Base-by-base conservation (phyloP, 2,888 invertebrate genomes). In the Trachelus tabidus region DNA sequence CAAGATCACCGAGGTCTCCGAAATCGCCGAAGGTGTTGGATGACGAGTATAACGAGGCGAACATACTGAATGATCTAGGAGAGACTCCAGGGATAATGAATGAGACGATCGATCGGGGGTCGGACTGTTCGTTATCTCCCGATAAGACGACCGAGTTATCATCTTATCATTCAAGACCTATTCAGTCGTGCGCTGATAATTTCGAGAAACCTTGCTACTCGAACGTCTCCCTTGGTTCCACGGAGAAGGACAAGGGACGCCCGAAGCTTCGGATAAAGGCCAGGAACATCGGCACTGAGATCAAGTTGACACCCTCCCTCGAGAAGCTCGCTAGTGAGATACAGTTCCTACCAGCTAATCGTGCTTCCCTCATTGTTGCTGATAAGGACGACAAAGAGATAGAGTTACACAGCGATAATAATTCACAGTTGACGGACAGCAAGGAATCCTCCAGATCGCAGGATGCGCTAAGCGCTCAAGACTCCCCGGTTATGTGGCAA, bases 321-420 rank as follows among this genome's bases (percentile, higher is more conserved):
- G 90, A 90, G 73, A 89, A 90, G 76, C 81, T 91, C 34, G 90
- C 90, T 0, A 88, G 85, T 75, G 89, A 91, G 80, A 90, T 91
- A 68, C 86, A 89, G 77, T 90, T 90, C 78, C 79, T 87, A 34
- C 89, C 90, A 12, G 88, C 88, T 4, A 85, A 80, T 68, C 79
- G 81, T 69, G 81, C 81, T 31, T 77, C 77, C 69, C 79, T 77
- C 2, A 77, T 68, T n/a, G 73, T 69, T 23, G 77, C 75, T 11
- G 75, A 77, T 34, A 34, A 37, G 40, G 75, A 77, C 37, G 75
- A 73, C 68, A 73, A 69, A 34, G 69, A 73, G 30, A 69, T 31
- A 9, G 77, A 73, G 15, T 40, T 15, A 6, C 40, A 40, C 0
- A 73, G 34, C 9, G 73, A 73, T n/a, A 69, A 40, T 56, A 34